A percentile compares a stretch with the other conserved stretches of the same genome.
Conservation (phyloP, 1,140 invertebrate genomes). For the Pseudoatta argentina region DNA sequence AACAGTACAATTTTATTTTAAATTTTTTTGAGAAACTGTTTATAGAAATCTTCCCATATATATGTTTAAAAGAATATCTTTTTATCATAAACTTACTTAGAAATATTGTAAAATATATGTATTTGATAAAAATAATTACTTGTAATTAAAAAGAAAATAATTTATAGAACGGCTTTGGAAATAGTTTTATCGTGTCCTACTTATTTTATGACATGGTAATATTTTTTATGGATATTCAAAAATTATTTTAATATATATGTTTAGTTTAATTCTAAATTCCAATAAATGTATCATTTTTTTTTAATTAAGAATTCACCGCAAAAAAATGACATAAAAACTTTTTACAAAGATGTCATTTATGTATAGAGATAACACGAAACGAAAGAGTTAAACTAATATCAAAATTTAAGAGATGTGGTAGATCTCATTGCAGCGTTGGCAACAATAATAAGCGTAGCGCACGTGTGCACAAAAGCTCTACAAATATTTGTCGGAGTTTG, state of each 20-base stretch:
- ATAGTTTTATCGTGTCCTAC: not conserved
- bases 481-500: conserved; percentile 65
- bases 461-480: conserved; percentile 65
- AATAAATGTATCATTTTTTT: conserved; percentile 14
- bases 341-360: conserved; percentile 12
- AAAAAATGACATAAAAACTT: not conserved
- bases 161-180: not conserved
- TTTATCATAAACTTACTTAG: not conserved
- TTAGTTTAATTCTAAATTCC: not conserved
- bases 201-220: not conserved
- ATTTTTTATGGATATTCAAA: not conserved
- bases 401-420: conserved; percentile 57
- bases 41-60: not conserved
- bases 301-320: not conserved
- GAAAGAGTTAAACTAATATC: conserved; percentile 59
- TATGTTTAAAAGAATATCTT: not conserved
- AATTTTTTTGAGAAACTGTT: not conserved
- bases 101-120: conserved; percentile 13
- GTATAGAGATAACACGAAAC: conserved; percentile 25
- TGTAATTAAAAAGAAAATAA: not conserved
- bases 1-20: not conserved
- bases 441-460: conserved; percentile 64
- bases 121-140: conserved; percentile 1
- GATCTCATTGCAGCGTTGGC: conserved; percentile 42
- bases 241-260: not conserved